phyloP scores from a whole-genome alignment of 2,113 vertebrate genomes.

The Centropus unirufus region DNA sequence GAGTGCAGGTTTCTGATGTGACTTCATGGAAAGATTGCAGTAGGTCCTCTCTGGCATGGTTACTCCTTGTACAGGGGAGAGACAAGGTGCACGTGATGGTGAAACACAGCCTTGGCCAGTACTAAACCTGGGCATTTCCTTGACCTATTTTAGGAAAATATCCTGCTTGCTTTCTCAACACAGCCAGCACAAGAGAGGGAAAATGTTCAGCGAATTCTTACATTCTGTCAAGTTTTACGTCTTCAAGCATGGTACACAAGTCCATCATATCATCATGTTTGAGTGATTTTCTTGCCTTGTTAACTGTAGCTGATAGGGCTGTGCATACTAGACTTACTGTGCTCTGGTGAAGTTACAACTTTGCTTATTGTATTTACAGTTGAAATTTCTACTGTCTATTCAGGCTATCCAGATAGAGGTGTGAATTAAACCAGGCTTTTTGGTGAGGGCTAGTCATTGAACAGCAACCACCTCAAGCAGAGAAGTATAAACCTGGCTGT shows the following conservation, averaged over 20 bases:
- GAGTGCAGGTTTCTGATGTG: background rate
- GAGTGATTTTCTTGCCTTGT: background rate
- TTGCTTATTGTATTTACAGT: background rate
- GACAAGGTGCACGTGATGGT: background rate
- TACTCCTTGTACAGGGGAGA: background rate
- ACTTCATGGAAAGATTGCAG: background rate
- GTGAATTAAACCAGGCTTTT: background rate
- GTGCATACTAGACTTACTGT: background rate
- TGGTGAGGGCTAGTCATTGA: background rate
- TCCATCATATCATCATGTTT: rapidly evolving
- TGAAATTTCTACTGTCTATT: background rate
- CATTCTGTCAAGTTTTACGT: background rate
- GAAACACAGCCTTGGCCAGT: background rate
- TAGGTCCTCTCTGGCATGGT: background rate
- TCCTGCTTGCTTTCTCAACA: background rate
- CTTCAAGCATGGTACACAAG: background rate
- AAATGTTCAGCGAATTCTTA: background rate
- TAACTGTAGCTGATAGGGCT: background rate
- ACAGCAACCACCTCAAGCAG: background rate
- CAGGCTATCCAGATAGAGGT: background rate
- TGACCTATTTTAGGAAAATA: background rate
- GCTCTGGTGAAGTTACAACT: background rate
- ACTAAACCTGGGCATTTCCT: background rate
- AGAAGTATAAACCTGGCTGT: background rate
- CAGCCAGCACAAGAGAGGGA: background rate